A percentile compares a stretch with the other conserved stretches of the same genome.
Conservation (phyloP, 2,888 invertebrate species). For the Drosophila suboccidentalis region DNA sequence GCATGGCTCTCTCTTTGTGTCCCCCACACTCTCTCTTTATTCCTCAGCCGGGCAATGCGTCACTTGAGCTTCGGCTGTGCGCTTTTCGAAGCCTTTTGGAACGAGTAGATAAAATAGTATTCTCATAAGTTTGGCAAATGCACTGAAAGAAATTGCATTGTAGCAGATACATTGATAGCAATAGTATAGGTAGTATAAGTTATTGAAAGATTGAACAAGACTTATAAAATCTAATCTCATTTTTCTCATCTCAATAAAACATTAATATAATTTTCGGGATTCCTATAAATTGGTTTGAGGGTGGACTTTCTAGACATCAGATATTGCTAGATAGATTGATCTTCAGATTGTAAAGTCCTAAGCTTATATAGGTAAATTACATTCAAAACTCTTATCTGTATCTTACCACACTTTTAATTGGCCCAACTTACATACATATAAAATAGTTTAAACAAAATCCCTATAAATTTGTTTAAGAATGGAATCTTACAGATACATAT, state of each 20-base stretch:
- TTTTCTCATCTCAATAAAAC: not conserved
- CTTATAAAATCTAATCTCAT: not conserved
- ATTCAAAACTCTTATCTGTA: too few species aligned
- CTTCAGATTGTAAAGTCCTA: not conserved
- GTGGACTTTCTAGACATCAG: not conserved
- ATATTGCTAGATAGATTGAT: not conserved
- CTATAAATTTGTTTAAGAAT: too few species aligned
- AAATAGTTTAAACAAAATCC: too few species aligned
- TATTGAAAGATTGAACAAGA: not conserved
- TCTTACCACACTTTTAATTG: too few species aligned
- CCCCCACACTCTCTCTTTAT: not conserved
- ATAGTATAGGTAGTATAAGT: not conserved
- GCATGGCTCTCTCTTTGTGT: slow-evolving; percentile 23
- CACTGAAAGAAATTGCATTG: slow-evolving; percentile 2
- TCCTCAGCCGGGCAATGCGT: slow-evolving; percentile 29
- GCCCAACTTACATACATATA: too few species aligned
- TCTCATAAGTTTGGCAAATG: slow-evolving; percentile 2
- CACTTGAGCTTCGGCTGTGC: slow-evolving; percentile 22
- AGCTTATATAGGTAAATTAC: not conserved
- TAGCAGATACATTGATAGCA: not conserved
- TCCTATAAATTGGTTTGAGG: not conserved
- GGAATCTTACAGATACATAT: too few species aligned
- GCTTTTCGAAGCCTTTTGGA: not conserved
- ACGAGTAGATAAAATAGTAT: slow-evolving; percentile 5
- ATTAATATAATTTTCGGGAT: not conserved